Base-by-base conservation (phyloP, 2,888 invertebrate species). In the Pristionchus maxplancki region DNA sequence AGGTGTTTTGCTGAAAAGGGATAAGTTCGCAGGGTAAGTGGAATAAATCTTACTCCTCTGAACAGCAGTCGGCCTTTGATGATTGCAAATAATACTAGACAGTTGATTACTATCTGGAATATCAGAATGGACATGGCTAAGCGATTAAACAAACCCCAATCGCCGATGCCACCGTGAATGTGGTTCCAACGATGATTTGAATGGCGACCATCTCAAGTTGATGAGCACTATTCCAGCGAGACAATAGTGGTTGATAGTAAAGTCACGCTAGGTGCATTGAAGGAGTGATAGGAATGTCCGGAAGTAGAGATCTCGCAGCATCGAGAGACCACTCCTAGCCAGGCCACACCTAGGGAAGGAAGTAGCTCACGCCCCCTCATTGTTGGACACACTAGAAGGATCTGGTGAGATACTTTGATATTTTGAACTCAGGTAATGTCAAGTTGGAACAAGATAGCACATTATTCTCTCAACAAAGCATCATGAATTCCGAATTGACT, bases 41-140 rank as follows among this genome's bases (percentile, higher is more conserved):
- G 53, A 53, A 53, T 3, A 53, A 17, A 53, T 3, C 53, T 11
- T 9, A 78, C 78, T 28, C 44, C 48, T 44, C 37, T 78, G 44
- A 78, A 78, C n/a, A 78, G 44, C 8, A 78, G 78, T 40, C 78
- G 78, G 13, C 78, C 78, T 34, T 78, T 78, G 11, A 44, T 9
- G 0, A 78, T 44, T 1, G 78, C 78, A 28, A 40, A 78, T n/a
- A 78, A 34, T 2, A 78, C 78, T 1, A 78, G n/a, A 8, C 44
- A 78, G 15, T 78, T 78, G 78, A 78, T 78, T 8, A 78, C 0
- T 13, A 78, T 6, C 78, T 78, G 28, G n/a, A 78, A 28, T 4
- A 15, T 20, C 4, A 8, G 4, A n/a, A 1, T 78, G 8, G 20
- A 37, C 17, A 13, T 44, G 31, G 1, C 31, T n/a, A 44, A 28